Evolutionary conservation across 1,140 invertebrate species (phyloP).

Genomic region (Caenorhabditis tropicalis): DNA sequence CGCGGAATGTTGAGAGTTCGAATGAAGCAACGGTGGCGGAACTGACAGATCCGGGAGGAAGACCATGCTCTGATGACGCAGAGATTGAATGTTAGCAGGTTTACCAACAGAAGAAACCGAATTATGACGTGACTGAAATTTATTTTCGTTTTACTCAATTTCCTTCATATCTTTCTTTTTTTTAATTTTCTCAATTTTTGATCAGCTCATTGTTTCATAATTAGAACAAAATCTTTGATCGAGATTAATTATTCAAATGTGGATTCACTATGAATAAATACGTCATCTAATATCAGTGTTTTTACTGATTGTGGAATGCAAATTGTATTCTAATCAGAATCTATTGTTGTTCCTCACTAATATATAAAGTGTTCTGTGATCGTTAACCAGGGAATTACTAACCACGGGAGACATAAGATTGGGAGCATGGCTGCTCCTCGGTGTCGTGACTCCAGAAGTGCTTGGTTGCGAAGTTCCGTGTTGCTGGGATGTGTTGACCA

Average conservation of each 20-base stretch:
- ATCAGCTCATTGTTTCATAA: too few relatives aligned
- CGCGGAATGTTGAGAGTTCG: too few relatives aligned
- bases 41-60: background rate
- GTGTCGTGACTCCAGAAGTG: slow-evolving; percentile 1
- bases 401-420: background rate
- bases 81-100: slow-evolving; percentile 20
- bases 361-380: too few relatives aligned
- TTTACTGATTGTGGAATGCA: too few relatives aligned
- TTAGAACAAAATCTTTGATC: too few relatives aligned
- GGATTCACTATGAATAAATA: too few relatives aligned
- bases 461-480: background rate
- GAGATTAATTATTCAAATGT: too few relatives aligned
- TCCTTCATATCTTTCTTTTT: too few relatives aligned
- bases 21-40: background rate
- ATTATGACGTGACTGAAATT: slow-evolving; percentile 19
- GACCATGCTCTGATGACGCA: background rate
- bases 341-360: too few relatives aligned
- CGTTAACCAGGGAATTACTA: background rate
- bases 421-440: background rate
- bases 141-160: background rate
- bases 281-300: too few relatives aligned
- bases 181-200: too few relatives aligned
- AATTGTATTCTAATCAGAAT: too few relatives aligned
- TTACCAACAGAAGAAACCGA: background rate
- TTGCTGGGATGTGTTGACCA: background rate